Base-by-base conservation (phyloP, 2,888 invertebrate species). In the Ecliptopera silaceata region DNA sequence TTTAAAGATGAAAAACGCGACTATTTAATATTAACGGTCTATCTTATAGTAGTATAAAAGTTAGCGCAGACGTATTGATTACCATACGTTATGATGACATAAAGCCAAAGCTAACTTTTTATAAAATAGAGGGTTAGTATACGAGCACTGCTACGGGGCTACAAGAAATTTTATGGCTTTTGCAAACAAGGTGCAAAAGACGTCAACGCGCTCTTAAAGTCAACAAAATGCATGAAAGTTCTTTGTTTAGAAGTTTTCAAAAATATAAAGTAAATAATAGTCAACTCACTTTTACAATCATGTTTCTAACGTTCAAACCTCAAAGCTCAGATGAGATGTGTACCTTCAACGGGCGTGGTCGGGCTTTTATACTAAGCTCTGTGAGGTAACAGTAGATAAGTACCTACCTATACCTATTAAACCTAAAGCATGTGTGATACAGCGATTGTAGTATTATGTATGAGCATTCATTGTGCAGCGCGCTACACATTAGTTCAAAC, bases 231-330 rank as follows among this genome's bases (percentile, higher is more conserved):
- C 22, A 22, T 8, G 8, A 22, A 22, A 6, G 8, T 3, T 8
- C 10, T 20, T 20, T 32, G 10, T 32, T 32, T 36, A 4, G 13
- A 13, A 36, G 1, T n/a, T 12, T 13, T 26, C 13, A n/a, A 0
- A 18, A 42, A 32, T 41, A 36, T 5, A 41, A 53, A 58, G 18
- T 36, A 50, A 55, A 45, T 53, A 18, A 26, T 26, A 20, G n/a
- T 15, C 1, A 2, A 80, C 87, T 88, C 72, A 89, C 90, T 84
- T 88, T 87, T 59, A 81, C 48, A 70, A 86, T 70, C 86, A 87
- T 89, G 65, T 71, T 83, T 75, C 66, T 69, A 26, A 26, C 74
- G 74, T 77, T 74, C 54, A 69, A 77, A 69, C 71, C 70, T 68
- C 70, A 74, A 78, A 75, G 78, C 73, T 81, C 68, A 61, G 70